phyloP scores from a whole-genome alignment of 64 coral and sea anemone species.

The Actinia tenebrosa region DNA sequence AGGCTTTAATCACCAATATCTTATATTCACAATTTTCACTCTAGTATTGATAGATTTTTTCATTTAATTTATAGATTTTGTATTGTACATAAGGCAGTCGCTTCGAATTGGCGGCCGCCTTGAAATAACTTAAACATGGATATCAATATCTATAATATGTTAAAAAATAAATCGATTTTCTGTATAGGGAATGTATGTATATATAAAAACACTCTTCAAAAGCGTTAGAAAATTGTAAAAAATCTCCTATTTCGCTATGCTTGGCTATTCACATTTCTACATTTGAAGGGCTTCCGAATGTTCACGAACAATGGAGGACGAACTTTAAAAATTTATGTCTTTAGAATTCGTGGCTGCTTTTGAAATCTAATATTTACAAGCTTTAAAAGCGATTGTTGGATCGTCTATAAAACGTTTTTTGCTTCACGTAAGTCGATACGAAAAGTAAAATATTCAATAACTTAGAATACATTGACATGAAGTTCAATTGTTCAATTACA shows the following conservation, averaged over 20 bases:
- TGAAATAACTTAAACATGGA: constrained; percentile 3
- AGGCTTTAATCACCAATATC: background rate
- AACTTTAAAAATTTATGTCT: background rate
- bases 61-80: background rate
- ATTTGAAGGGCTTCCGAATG: background rate
- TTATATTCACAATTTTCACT: background rate
- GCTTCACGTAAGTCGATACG: background rate
- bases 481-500: background rate
- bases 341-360: background rate
- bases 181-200: background rate
- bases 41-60: background rate
- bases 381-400: constrained; percentile 8
- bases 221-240: background rate
- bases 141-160: background rate
- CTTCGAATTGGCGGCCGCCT: background rate
- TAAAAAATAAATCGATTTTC: background rate
- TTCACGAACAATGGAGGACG: background rate
- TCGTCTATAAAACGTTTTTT: background rate
- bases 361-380: background rate
- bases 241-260: background rate
- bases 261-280: background rate
- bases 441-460: constrained; percentile 4
- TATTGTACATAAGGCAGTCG: background rate
- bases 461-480: background rate
- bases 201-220: constrained; percentile 1